Evolutionary conservation across 2,797 vertebrate genomes (phyloP).

Genomic region (Pangasius mekongensis): DNA sequence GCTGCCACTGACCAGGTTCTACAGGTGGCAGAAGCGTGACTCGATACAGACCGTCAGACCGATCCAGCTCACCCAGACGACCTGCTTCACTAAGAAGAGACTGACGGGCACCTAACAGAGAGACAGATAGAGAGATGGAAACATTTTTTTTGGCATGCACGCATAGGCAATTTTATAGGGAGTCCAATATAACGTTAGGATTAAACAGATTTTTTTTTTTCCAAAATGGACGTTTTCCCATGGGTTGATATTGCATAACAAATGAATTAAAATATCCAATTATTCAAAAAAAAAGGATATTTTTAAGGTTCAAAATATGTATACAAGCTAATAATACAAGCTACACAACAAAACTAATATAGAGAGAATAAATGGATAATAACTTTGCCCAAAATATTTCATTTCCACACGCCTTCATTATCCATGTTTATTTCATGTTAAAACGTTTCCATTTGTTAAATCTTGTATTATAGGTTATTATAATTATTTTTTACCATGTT

Average conservation of each 20-base stretch:
- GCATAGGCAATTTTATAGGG: background rate
- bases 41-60: slow-evolving; percentile 76
- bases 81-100: slow-evolving; percentile 64
- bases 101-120: slow-evolving; percentile 67
- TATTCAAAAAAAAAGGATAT: background rate
- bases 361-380: background rate
- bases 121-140: slow-evolving; percentile 1
- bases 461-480: background rate
- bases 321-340: background rate
- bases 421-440: background rate
- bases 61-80: slow-evolving; percentile 67
- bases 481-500: background rate
- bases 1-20: slow-evolving; percentile 77
- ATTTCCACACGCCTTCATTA: background rate
- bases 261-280: background rate
- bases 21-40: slow-evolving; percentile 74
- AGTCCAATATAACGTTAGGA: background rate
- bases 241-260: background rate
- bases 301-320: background rate
- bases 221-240: background rate
- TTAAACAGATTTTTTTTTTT: background rate
- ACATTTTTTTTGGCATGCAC: background rate
- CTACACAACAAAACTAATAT: background rate
- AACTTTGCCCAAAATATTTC: background rate
- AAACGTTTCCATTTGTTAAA: background rate